Evolutionary conservation across 1,140 invertebrate genomes (phyloP), one percentile per base, ranked within the genome.

Genomic region (Wiebesia pumilae): DNA sequence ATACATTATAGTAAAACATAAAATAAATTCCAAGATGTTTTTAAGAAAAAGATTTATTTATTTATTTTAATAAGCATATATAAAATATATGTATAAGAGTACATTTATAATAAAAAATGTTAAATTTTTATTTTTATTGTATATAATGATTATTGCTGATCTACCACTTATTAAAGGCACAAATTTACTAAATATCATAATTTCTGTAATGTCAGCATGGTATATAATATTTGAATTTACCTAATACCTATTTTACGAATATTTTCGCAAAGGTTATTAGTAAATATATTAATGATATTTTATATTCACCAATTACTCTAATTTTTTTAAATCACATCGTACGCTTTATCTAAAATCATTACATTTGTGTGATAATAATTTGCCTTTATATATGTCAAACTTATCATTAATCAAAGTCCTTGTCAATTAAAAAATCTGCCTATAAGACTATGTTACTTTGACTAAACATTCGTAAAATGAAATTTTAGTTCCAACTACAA

Each of bases 71-170:
- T 87, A 83, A 81, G 47, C 30, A 84, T 87, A 40, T 86, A 87
- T 79, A 87, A 87, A 87, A 84, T 87, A 87, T 87, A 81, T 84
- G 67, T 75, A 84, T 80, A 84, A 81, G 69, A 87, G 47, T 83
- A 87, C 51, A 69, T 84, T 87, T 83, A 87, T 77, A 87, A 87
- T 80, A 7, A 87, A 84, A 87, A 79, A 75, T 43, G 43, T 87
- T 73, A 62, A 79, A 77, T 80, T 78, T 87, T 54, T 80, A 71
- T 67, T 84, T 62, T 62, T 35, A 43, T 79, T 71, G 6, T 85
- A 43, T 87, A 54, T 43, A 82, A 69, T 65, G 78, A n/a, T 83
- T 87, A 87, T 84, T 84, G 86, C 82, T 87, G 33, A 81, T 43
- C 43, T 81, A 87, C 38, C 81, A 83, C 65, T 81, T 33, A 67